phyloP scores from a whole-genome alignment of 2,113 vertebrate species.

The Suncus etruscus region DNA sequence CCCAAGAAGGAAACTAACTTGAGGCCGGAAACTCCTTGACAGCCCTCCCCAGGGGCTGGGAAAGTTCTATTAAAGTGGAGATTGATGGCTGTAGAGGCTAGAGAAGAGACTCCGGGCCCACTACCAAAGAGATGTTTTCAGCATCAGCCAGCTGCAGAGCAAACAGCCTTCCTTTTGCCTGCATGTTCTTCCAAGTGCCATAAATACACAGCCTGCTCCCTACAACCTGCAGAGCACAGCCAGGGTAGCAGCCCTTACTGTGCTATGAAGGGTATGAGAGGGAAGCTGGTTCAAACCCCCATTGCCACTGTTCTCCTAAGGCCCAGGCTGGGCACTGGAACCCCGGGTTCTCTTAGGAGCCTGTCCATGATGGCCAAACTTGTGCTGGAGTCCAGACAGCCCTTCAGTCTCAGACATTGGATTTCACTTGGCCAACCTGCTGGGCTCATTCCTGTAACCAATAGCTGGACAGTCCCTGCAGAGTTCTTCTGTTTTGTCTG shows the following conservation, averaged over 20 bases:
- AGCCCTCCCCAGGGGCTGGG: conserved; percentile 45
- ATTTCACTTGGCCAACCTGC: background rate
- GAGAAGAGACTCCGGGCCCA: conserved; percentile 35
- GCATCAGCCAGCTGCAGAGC: conserved; percentile 68
- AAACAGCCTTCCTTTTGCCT: conserved; percentile 62
- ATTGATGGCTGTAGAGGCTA: conserved; percentile 52
- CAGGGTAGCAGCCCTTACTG: background rate
- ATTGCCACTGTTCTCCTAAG: too few species aligned
- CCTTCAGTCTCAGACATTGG: background rate
- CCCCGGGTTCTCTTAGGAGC: background rate
- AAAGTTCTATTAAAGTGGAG: conserved; percentile 44
- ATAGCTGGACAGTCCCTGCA: too few species aligned
- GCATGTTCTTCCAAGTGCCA: conserved; percentile 56
- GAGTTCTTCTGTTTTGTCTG: too few species aligned
- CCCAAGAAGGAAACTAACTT: conserved; percentile 62
- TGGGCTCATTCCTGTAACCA: too few species aligned
- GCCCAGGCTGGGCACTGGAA: background rate
- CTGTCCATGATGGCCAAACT: background rate
- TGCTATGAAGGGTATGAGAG: background rate
- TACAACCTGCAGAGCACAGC: conserved; percentile 49
- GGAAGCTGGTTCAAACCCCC: too few species aligned
- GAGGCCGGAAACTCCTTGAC: conserved; percentile 73
- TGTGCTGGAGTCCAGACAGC: background rate
- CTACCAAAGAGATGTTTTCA: conserved; percentile 71
- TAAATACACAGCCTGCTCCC: conserved; percentile 58